Evolutionary conservation across 2,113 vertebrate species (phyloP), one percentile per base, ranked within the genome.

Genomic region (Hypanus sabinus): DNA sequence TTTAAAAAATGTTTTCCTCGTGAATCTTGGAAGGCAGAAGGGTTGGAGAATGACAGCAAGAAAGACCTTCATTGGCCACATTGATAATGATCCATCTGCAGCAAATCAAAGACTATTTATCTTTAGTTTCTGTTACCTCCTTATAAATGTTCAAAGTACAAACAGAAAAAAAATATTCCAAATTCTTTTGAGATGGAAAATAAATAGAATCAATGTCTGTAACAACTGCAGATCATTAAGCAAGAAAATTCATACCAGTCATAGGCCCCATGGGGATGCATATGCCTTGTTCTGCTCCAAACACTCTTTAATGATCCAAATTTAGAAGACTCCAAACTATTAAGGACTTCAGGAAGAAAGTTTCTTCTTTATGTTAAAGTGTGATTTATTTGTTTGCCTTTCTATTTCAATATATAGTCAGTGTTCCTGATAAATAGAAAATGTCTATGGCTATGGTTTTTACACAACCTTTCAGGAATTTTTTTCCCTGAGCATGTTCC

Each of bases 291-390:
- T 90, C 60, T 90, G 62, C 85, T 90, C n/a, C 30, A 33, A 65
- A 90, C 60, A 90, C 60, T 33, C 60, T 90, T 90, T 90, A 90
- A 88, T 88, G 85, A 65, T n/a, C 85, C 85, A 65, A 88, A 30
- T 7, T 88, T 88, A 62, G 57, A 88, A n/a, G 27, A 88, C 24
- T 88, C 60, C 27, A 62, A 16, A 10, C 57, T 60, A 88, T 88
- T 65, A 90, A 33, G 14, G n/a, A 88, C 16, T 14, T 90, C n/a
- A 65, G 62, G 85, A 90, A 33, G 60, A 30, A 90, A 90, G 62
- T n/a, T 90, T 90, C 9, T 20, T n/a, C 24, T 68, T 90, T 33
- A 60, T 65, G 30, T 60, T 88, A 68, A 68, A 65, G 62, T 65
- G 30, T 90, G 60, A 90, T 90, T 65, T 90, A 90, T 65, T 90